Evolutionary conservation across 2,113 vertebrate species (phyloP), one percentile per base, ranked within the genome.

Genomic region (Aix galericulata): DNA sequence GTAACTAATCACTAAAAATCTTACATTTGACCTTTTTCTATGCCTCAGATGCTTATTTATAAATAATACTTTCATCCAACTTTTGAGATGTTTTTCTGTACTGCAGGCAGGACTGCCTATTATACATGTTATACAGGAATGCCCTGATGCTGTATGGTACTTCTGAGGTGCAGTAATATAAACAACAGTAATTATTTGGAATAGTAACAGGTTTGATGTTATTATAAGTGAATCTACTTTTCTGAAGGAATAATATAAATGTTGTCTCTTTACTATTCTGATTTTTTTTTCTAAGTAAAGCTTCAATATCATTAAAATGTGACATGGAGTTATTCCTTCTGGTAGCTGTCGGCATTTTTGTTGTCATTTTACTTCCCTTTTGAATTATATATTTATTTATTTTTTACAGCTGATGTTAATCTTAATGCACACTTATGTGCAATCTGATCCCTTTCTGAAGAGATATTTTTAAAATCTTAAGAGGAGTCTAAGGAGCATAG

Each of bases 401-500:
- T 75, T 94, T 91, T 92, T 79, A 58, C 62, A 89, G 50, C 66
- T 92, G 86, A 86, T 72, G 69, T 87, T 92, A 85, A 88, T 91
- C 81, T 87, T 93, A 73, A 94, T 93, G 64, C 46, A 86, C 79
- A 93, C 64, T 95, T 95, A 81, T 80, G 75, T 86, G 82, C 82
- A 82, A 88, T 93, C 82, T 94, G 72, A 91, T 94, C 68, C 15
- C 46, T 75, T 95, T 86, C 76, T 83, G 82, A 85, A 83, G 82
- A 93, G 90, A 17, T 72, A 86, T 91, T 91, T 97, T 88, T 58
- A 72, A 95, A 94, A 93, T 34, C 93, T 95, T 94, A 86, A 94
- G 93, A 92, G 93, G 75, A 94, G 75, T 73, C 82, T 88, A 56
- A 93, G 74, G 62, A 94, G 91, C 74, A 36, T 2, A 60, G 77